A percentile compares a stretch with the other conserved stretches of the same genome.
phyloP scores from a whole-genome alignment of 2,797 vertebrate species.

The Anomalospiza imberbis region DNA sequence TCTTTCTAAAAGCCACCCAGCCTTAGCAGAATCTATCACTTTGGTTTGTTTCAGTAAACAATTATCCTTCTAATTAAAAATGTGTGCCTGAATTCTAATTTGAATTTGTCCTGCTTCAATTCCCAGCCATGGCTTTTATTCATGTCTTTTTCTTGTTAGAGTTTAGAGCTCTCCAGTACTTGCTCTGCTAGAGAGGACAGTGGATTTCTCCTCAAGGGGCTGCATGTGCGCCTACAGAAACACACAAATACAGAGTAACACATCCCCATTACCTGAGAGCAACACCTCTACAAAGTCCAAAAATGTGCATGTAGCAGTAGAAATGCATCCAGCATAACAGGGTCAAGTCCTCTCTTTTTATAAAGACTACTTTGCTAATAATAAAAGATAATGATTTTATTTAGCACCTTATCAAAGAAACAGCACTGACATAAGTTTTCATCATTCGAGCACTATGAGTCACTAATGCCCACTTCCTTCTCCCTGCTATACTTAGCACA shows the following conservation, averaged over 20 bases:
- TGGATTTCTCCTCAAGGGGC: background rate
- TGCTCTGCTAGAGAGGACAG: background rate
- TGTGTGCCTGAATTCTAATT: background rate
- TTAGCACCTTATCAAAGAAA: background rate
- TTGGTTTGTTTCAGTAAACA: background rate
- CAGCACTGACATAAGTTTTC: background rate
- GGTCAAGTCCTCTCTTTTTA: background rate
- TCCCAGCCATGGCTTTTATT: background rate
- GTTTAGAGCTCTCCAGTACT: background rate
- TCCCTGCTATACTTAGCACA: rapidly evolving
- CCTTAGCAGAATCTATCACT: background rate
- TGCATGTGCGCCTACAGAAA: background rate
- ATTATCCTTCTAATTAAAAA: slow-evolving; percentile 9
- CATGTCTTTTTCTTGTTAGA: background rate
- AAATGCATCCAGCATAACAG: background rate
- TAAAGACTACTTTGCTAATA: background rate
- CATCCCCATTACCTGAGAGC: background rate
- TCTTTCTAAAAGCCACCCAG: background rate
- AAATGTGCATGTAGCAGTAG: background rate
- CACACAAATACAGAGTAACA: background rate
- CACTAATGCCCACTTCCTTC: background rate
- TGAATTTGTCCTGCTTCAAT: background rate
- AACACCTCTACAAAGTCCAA: background rate
- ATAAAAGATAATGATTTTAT: background rate
- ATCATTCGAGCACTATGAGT: background rate